Evolutionary conservation across 2,797 vertebrate species (phyloP).

Genomic region (Myotis myotis): DNA sequence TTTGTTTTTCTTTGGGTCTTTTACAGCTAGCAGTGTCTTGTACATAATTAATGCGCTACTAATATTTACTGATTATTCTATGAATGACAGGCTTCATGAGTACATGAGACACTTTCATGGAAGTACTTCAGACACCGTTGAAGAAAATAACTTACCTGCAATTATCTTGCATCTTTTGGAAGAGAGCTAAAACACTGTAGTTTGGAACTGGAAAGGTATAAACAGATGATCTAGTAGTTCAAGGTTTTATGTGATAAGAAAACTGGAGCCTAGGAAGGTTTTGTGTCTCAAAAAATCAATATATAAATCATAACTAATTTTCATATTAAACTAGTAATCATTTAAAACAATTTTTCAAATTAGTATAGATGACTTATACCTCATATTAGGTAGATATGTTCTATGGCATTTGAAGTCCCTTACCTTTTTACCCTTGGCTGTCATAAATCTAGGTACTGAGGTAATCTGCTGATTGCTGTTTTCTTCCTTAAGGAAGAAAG

Average conservation of each 20-base stretch:
- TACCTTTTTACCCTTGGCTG: neutral
- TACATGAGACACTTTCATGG: neutral
- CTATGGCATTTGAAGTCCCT: neutral
- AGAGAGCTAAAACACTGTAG: neutral
- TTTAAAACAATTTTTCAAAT: neutral
- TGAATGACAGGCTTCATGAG: neutral
- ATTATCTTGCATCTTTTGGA: neutral
- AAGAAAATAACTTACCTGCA: slow-evolving; percentile 28
- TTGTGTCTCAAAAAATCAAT: neutral
- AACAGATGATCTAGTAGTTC: neutral
- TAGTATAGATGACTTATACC: neutral
- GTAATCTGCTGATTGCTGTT: neutral
- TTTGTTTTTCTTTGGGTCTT: neutral
- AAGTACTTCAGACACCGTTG: neutral
- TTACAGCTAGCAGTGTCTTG: neutral
- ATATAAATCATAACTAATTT: neutral
- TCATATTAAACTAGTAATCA: neutral
- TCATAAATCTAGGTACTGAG: neutral
- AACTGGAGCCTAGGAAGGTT: neutral
- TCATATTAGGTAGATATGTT: neutral
- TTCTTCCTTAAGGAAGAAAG: neutral
- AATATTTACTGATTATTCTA: neutral
- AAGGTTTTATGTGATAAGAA: neutral
- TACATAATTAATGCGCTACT: neutral
- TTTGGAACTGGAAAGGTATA: neutral